These are phyloP conservation scores for Cebus imitator DNA, from an alignment of 2,113 vertebrate genomes.

Conservation along the genomic window DNA sequence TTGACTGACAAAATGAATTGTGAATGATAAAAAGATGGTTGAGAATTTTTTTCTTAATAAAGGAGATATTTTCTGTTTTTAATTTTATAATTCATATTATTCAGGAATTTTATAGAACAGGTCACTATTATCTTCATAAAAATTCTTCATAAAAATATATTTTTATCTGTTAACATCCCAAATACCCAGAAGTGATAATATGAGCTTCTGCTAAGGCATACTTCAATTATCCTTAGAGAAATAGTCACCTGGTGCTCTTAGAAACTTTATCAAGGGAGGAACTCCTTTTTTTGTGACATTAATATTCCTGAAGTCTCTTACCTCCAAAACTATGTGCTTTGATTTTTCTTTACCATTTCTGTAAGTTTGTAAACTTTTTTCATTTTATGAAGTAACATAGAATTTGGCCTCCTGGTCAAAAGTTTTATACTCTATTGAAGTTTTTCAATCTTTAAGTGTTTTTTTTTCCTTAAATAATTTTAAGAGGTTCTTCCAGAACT, in stretches of 20 bases:
- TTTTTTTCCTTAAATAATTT: neutral
- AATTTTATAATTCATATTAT: neutral
- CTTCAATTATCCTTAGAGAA: neutral
- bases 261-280: neutral
- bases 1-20: slow-evolving; percentile 25
- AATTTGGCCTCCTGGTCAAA: neutral
- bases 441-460: neutral
- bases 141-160: neutral
- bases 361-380: slow-evolving; percentile 4
- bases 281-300: neutral
- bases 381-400: neutral
- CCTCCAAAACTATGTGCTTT: neutral
- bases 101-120: neutral
- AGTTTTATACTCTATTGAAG: neutral
- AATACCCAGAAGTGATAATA: neutral
- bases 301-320: neutral
- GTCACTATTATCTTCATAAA: neutral
- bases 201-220: neutral
- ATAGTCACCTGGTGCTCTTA: neutral
- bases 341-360: neutral
- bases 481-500: neutral
- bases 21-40: neutral
- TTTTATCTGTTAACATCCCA: slow-evolving; percentile 6
- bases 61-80: neutral
- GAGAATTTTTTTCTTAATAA: slow-evolving; percentile 19